Evolutionary conservation across 2,888 invertebrate genomes (phyloP).

Genomic region (Eudemis profundana): DNA sequence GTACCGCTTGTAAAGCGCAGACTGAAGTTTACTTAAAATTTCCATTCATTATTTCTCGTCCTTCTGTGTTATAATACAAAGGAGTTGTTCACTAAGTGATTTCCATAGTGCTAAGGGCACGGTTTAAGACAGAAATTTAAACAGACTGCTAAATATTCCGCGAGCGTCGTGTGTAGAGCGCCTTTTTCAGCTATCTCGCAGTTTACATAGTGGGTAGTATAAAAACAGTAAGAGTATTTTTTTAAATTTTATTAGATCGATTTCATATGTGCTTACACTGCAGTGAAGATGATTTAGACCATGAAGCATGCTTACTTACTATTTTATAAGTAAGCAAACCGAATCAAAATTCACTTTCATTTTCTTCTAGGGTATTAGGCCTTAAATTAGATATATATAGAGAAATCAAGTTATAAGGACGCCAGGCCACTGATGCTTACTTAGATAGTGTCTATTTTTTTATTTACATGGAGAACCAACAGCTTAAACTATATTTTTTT

Average conservation of each 20-base stretch:
- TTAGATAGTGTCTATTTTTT: no score
- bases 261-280: no score
- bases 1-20: no score
- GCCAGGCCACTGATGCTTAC: no score
- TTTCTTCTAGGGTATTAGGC: no score
- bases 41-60: not conserved
- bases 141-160: constrained; percentile 48
- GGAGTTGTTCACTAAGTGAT: constrained; percentile 24
- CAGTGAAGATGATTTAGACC: constrained; percentile 18
- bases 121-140: constrained; percentile 41
- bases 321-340: no score
- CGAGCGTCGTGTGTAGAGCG: constrained; percentile 44
- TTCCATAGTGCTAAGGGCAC: constrained; percentile 34
- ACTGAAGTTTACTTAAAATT: not conserved
- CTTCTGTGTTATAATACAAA: constrained; percentile 5
- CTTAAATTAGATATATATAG: no score
- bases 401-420: no score
- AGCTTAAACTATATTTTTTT: no score
- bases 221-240: not conserved
- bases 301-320: no score
- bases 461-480: no score
- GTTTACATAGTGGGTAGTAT: constrained; percentile 3
- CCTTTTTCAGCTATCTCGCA: constrained; percentile 47
- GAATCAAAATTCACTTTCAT: no score
- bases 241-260: not conserved